Evolutionary conservation across 2,797 vertebrate species (phyloP), one percentile per base, ranked within the genome.

Genomic region (Odontamblyopus rebecca): DNA sequence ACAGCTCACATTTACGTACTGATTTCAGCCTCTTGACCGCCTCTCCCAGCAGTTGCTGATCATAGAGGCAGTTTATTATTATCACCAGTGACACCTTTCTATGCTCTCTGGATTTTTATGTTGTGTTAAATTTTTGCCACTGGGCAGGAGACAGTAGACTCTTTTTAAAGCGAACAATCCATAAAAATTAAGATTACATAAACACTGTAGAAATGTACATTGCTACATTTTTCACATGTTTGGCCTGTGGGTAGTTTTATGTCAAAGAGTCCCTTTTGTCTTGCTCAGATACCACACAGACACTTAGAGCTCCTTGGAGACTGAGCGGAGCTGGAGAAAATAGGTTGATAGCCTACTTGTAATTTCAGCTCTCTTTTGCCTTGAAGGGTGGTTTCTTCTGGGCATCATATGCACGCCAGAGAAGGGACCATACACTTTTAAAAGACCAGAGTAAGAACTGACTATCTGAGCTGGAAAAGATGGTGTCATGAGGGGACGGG

Each of bases 401-500:
- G 54, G 70, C 68, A 80, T 66, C 48, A 7, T 51, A 44, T 67
- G 15, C 13, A 50, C 26, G 71, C 72, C 48, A n/a, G 16, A 15
- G 66, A 19, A 51, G 48, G 59, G 68, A 44, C 15, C 0, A 6
- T 62, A 18, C 18, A 54, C 30, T 69, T 64, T 79, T 62, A 60
- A 69, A 38, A 83, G 68, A 54, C 63, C 23, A n/a, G 65, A 73
- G 50, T 61, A 56, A 38, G 76, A 44, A 61, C 2, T 50, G 61
- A 15, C 27, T 66, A 63, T 18, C 26, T 72, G 63, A 69, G 75
- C 74, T 57, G 72, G 50, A 0, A 70, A 7, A 72, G 80, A 78
- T 77, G 75, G 72, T 85, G 86, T 85, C 80, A 53, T n/a, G 53
- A 73, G 70, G 82, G 73, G 81, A 81, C 67, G 41, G 88, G 89